Evolutionary conservation across 64 coral and sea anemone species (phyloP), one percentile per base, ranked within the genome.

Genomic region (Montipora cactus): DNA sequence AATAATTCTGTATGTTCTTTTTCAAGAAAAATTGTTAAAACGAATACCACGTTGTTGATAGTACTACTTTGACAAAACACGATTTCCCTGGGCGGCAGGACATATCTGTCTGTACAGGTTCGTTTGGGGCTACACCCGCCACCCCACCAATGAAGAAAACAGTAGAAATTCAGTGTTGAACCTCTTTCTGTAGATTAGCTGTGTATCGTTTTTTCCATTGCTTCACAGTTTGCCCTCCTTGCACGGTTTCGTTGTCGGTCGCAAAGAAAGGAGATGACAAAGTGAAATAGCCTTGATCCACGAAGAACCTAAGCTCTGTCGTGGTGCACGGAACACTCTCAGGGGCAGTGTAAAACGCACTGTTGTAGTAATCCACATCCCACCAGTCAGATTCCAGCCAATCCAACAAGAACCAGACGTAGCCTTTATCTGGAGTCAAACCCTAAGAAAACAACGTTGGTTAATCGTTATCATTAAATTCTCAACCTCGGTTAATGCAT

Each of bases 321-420:
- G 83, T 92, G 51, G 81, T 81, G 59, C 94, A 95, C 21, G 94
- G 90, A 1, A 95, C 94, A 74, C 22, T 50, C 13, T 95, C 94
- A 13, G 94, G 77, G 45, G 94, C 72, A 28, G 89, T 79, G 90
- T 92, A 58, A 25, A 67, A n/a, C 2, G 62, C 50, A 57, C 21
- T 95, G 84, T 92, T 95, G 58, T 83, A 92, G 47, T 82, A 92
- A 47, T 95, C 85, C 10, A 91, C 91, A 62, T 95, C 51, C 94
- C 94, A 95, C 94, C 94, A 95, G 67, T 92, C 90, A 48, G 81
- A 67, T 21, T 95, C 94, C 9, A 95, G 57, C 94, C 94, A 95
- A 23, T 78, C 94, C 52, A 95, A 20, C 49, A 95, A 78, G 49
- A 95, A 95, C 94, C 94, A 95, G 4, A 88, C 91, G 77, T 89